phyloP scores from a whole-genome alignment of 2,888 invertebrate genomes.

The Eudasyphora cyanicolor region DNA sequence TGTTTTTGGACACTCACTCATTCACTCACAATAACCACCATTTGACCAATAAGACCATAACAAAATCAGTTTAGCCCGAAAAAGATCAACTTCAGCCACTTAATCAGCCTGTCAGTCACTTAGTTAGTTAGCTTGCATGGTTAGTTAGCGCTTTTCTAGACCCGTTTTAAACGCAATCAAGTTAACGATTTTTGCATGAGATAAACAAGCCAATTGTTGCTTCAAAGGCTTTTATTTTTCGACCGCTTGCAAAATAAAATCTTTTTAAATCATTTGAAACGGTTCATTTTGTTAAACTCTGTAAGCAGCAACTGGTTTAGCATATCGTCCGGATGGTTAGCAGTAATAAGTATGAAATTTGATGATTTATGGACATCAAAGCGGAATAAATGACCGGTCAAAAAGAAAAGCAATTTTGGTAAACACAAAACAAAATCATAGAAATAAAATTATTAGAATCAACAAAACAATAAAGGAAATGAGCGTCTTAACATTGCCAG shows the following conservation, averaged over 20 bases:
- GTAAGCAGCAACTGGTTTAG: too few relatives aligned
- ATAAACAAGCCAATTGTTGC: not conserved
- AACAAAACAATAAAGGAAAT: not conserved
- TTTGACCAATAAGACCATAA: not conserved
- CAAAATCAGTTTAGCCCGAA: slow-evolving; percentile 16
- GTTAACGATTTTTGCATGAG: slow-evolving; percentile 5
- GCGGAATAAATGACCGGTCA: too few relatives aligned
- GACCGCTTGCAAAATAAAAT: not conserved
- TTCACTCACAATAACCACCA: not conserved
- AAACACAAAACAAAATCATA: not conserved
- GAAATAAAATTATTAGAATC: not conserved
- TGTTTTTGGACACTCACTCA: not conserved
- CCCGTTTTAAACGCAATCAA: not conserved
- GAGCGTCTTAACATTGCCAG: too few relatives aligned
- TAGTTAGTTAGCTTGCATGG: not conserved
- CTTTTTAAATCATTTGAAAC: not conserved
- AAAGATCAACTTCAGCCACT: not conserved
- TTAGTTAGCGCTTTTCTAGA: not conserved
- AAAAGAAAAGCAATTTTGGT: not conserved
- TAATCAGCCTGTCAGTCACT: not conserved
- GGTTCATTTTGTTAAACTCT: too few relatives aligned
- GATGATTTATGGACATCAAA: not conserved
- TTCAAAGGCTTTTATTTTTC: not conserved
- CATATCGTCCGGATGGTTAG: too few relatives aligned
- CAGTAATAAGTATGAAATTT: not conserved